Evolutionary conservation across 2,888 invertebrate genomes (phyloP).

Genomic region (Aleiodes testaceus): DNA sequence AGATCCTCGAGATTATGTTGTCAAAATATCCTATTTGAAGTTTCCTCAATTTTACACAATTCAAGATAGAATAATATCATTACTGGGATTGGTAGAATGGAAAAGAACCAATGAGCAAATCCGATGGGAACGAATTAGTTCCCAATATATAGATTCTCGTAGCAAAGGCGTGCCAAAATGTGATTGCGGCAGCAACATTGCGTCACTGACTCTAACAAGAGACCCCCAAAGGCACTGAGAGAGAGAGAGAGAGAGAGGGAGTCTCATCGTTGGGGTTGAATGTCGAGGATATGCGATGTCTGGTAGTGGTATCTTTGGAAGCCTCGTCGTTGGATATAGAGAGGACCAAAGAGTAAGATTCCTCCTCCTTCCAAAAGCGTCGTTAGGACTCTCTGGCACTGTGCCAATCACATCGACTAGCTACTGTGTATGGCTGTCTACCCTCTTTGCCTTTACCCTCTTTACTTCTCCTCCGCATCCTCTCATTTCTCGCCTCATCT

Average conservation of each 20-base stretch:
- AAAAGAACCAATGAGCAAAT: not conserved
- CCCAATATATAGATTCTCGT: not conserved
- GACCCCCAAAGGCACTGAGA: slow-evolving; percentile 21
- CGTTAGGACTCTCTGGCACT: slow-evolving; percentile 70
- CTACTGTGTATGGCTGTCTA: slow-evolving; percentile 63
- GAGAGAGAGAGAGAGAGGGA: slow-evolving; percentile 23
- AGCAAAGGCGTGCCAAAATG: slow-evolving; percentile 68
- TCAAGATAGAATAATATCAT: too few species aligned
- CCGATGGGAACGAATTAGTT: slow-evolving; percentile 12
- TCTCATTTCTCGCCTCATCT: not conserved
- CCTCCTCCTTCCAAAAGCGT: slow-evolving; percentile 69
- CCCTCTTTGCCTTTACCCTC: slow-evolving; percentile 42
- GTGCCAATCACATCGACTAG: slow-evolving; percentile 71
- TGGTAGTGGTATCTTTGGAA: slow-evolving; percentile 63
- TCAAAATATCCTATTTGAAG: too few species aligned
- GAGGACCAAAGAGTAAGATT: slow-evolving; percentile 65
- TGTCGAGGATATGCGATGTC: slow-evolving; percentile 37
- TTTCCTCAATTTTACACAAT: too few species aligned
- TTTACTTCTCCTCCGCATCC: not conserved
- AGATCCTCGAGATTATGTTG: slow-evolving; percentile 50
- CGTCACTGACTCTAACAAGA: slow-evolving; percentile 62
- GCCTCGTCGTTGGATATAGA: slow-evolving; percentile 56
- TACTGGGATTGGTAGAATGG: not conserved
- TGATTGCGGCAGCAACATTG: slow-evolving; percentile 70
- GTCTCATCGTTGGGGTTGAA: slow-evolving; percentile 6